phyloP scores from a whole-genome alignment of 2,888 invertebrate genomes.

The Drosophila ustulata region DNA sequence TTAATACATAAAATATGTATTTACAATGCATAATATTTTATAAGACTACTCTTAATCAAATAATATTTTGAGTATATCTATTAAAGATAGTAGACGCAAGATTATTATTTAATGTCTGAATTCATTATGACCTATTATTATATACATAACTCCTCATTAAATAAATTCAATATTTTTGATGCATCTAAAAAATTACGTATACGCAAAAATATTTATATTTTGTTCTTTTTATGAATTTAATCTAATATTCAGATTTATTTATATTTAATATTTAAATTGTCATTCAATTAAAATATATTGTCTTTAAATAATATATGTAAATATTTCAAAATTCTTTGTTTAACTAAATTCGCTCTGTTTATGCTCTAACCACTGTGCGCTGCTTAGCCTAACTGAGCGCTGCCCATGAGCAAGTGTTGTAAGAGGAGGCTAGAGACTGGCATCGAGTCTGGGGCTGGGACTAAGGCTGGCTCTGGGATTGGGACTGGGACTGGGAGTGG shows the following conservation, averaged over 20 bases:
- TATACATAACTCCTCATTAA: neutral
- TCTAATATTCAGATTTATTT: too few species aligned
- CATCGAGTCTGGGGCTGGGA: constrained; percentile 1
- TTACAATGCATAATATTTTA: too few species aligned
- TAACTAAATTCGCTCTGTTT: neutral
- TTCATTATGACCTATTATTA: too few species aligned
- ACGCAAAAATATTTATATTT: neutral
- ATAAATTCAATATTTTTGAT: neutral
- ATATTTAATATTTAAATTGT: too few species aligned
- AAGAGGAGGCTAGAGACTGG: constrained; percentile 19
- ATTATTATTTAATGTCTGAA: too few species aligned
- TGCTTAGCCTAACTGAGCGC: constrained; percentile 33
- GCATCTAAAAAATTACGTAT: neutral
- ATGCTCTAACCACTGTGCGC: constrained; percentile 49
- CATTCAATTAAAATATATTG: too few species aligned
- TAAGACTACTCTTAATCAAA: too few species aligned
- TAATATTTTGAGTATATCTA: too few species aligned
- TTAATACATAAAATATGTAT: too few species aligned
- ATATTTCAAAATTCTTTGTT: neutral
- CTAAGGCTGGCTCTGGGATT: neutral
- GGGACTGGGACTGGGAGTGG: neutral
- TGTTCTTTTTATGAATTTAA: too few species aligned
- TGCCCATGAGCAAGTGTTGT: constrained; percentile 26
- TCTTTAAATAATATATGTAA: neutral
- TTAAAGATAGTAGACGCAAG: too few species aligned